Evolutionary conservation across 1,140 invertebrate genomes (phyloP).

Genomic region (Eupristina koningsbergeri): DNA sequence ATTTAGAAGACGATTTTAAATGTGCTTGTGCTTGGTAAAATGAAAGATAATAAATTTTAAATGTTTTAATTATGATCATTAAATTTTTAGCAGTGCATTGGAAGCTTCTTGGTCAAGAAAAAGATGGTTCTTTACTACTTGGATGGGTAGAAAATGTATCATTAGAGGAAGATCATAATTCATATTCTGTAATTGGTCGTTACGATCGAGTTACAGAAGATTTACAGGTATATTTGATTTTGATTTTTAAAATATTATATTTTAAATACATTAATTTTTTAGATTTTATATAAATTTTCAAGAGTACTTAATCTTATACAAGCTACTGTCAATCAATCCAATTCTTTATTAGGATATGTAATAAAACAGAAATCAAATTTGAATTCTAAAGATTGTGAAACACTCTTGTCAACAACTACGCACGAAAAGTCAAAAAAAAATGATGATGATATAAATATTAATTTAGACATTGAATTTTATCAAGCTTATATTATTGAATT

Average conservation of each 20-base stretch:
- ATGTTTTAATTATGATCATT: background rate
- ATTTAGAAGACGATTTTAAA: too few relatives aligned
- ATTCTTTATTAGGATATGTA: constrained; percentile 79
- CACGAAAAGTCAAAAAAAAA: constrained; percentile 47
- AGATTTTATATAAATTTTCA: constrained; percentile 78
- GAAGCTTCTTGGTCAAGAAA: constrained; percentile 84
- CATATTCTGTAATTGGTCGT: constrained; percentile 66
- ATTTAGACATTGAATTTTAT: constrained; percentile 60
- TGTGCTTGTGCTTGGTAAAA: too few relatives aligned
- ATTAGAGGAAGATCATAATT: constrained; percentile 61
- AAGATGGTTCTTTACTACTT: constrained; percentile 80
- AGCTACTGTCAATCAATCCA: constrained; percentile 82
- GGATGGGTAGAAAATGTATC: constrained; percentile 78
- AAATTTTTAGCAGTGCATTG: constrained; percentile 78
- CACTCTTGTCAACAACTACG: constrained; percentile 50
- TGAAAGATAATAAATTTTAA: too few relatives aligned
- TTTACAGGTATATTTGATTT: constrained; percentile 59
- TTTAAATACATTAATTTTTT: constrained; percentile 57
- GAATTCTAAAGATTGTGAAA: constrained; percentile 44
- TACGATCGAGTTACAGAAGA: constrained; percentile 66
- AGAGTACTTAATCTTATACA: constrained; percentile 81
- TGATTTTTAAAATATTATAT: background rate
- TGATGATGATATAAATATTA: constrained; percentile 16
- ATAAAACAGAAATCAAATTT: constrained; percentile 70
- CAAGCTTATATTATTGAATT: constrained; percentile 77